These are phyloP conservation scores for Ostrea edulis DNA, from an alignment of 1,140 invertebrate species.

Conservation along the genomic window DNA sequence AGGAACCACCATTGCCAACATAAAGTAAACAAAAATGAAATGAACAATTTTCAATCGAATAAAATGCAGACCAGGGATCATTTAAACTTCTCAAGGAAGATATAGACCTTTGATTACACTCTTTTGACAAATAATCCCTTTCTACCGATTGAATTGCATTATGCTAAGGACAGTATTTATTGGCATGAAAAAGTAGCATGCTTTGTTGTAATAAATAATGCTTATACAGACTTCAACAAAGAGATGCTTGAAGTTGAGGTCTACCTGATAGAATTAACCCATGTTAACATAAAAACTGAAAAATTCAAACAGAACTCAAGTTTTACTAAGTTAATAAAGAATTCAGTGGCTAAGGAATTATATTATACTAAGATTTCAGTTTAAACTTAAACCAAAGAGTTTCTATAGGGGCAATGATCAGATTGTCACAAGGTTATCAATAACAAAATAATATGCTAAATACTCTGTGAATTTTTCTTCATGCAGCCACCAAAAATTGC, in stretches of 20 bases:
- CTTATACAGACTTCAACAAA: neutral
- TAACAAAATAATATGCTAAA: no score
- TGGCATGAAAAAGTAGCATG: neutral
- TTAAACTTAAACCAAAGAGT: no score
- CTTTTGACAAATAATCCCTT: neutral
- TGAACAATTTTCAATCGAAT: constrained; percentile 4
- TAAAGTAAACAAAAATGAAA: constrained; percentile 16
- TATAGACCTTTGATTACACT: neutral
- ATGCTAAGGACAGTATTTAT: neutral
- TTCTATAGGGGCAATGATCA: no score
- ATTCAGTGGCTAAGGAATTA: no score
- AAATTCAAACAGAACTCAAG: no score
- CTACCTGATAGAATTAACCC: neutral
- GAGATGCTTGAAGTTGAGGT: neutral
- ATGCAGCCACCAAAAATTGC: no score
- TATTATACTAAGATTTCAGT: no score
- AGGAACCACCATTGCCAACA: neutral
- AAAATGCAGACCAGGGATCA: neutral
- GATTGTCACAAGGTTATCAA: no score
- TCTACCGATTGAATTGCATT: neutral
- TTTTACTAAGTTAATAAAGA: no score
- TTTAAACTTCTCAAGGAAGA: constrained; percentile 22
- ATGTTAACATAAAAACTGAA: no score
- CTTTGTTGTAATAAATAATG: neutral
- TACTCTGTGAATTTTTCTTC: no score